These are phyloP conservation scores for Ectemnius cavifrons DNA, from an alignment of 2,888 invertebrate species.

Conservation along the genomic window DNA sequence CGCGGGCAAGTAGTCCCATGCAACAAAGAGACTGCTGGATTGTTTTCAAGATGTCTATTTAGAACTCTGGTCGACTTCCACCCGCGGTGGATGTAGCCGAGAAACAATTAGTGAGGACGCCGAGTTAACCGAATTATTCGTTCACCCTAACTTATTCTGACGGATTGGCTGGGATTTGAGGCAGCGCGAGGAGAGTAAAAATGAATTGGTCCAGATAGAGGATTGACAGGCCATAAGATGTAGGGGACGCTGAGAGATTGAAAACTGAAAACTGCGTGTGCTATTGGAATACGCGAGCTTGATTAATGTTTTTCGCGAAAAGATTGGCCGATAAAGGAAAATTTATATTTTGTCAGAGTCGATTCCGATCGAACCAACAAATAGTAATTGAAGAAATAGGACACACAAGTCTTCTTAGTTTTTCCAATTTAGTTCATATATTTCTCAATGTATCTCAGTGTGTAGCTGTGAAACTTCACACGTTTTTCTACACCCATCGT, in stretches of 20 bases:
- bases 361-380: too few species aligned
- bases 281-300: conserved; percentile 34
- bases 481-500: conserved; percentile 20
- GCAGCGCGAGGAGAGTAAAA: conserved; percentile 33
- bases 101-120: background rate
- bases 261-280: background rate
- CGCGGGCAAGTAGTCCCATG: background rate
- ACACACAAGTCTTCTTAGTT: too few species aligned
- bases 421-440: too few species aligned
- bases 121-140: conserved; percentile 64
- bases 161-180: conserved; percentile 55
- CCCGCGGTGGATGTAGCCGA: background rate
- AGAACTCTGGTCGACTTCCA: conserved; percentile 5
- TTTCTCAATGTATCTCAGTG: too few species aligned
- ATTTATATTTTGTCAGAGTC: too few species aligned
- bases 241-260: conserved; percentile 22
- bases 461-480: conserved; percentile 27
- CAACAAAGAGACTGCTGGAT: background rate
- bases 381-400: too few species aligned
- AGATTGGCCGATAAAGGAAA: too few species aligned
- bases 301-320: conserved; percentile 24
- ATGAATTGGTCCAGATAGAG: conserved; percentile 24
- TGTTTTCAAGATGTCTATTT: conserved; percentile 12
- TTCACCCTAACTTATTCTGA: conserved; percentile 65
- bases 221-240: conserved; percentile 24